These are phyloP conservation scores for Bombus polaris DNA, from an alignment of 1,140 invertebrate species.

Conservation along the genomic window DNA sequence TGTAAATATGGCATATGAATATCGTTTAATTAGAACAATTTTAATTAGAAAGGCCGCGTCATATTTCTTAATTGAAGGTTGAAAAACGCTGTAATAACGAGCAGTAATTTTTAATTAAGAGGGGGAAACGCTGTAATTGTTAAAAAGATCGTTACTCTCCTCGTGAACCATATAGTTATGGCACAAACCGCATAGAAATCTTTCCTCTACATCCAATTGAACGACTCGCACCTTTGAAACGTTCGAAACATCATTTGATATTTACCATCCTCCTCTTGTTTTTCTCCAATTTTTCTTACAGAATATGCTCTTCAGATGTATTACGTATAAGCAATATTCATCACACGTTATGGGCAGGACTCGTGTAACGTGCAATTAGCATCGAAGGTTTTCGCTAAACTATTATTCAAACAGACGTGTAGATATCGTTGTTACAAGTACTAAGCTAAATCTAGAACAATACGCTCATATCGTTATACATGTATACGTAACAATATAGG, in stretches of 20 bases:
- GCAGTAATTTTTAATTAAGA: background rate
- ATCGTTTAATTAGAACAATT: background rate
- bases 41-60: background rate
- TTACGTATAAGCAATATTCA: no score
- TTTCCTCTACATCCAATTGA: background rate
- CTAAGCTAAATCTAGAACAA: background rate
- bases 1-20: rapidly evolving
- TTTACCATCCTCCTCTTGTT: background rate
- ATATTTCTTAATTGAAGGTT: slow-evolving; percentile 6
- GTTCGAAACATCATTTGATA: background rate
- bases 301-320: no score
- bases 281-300: no score
- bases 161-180: background rate
- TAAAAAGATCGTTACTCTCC: background rate
- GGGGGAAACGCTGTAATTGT: background rate
- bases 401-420: no score
- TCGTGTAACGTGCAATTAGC: no score
- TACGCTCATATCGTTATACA: no score
- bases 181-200: no score
- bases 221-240: no score
- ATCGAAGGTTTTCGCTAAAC: no score
- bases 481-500: no score
- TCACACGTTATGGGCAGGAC: no score
- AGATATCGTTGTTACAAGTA: no score
- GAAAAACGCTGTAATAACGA: background rate